Evolutionary conservation across 1,140 invertebrate genomes (phyloP).

Genomic region (Vanessa tameamea): DNA sequence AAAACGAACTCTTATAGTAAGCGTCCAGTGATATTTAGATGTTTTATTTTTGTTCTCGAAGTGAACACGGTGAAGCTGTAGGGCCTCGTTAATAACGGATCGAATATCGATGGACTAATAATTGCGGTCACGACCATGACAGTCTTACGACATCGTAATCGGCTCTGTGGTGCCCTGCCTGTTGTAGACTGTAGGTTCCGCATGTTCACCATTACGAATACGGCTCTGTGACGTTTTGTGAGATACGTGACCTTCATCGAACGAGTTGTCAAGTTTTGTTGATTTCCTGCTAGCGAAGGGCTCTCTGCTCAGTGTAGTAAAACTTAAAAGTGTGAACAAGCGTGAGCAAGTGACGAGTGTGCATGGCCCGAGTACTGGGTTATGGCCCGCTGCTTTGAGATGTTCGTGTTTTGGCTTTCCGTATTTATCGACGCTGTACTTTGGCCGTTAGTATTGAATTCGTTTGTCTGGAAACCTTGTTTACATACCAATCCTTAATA

Average conservation of each 20-base stretch:
- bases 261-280: slow-evolving; percentile 6
- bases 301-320: not conserved
- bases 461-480: not conserved
- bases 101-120: slow-evolving; percentile 19
- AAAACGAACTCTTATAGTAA: not conserved
- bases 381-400: slow-evolving; percentile 43
- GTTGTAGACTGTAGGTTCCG: slow-evolving; percentile 5
- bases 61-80: not conserved
- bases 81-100: not conserved
- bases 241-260: slow-evolving; percentile 22
- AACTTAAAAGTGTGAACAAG: slow-evolving; percentile 5
- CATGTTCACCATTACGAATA: slow-evolving; percentile 2
- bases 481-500: not conserved
- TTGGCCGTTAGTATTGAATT: slow-evolving; percentile 51
- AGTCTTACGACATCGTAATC: not conserved
- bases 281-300: slow-evolving; percentile 27
- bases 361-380: slow-evolving; percentile 28
- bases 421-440: slow-evolving; percentile 42
- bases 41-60: not conserved
- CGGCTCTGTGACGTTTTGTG: slow-evolving; percentile 30
- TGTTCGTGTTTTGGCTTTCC: slow-evolving; percentile 51
- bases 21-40: not conserved
- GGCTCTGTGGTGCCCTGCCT: not conserved
- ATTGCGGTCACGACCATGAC: slow-evolving; percentile 34
- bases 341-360: not conserved